A percentile compares a stretch with the other conserved stretches of the same genome.
Conservation (phyloP, 2,113 vertebrate species). For the Orcinus orca region DNA sequence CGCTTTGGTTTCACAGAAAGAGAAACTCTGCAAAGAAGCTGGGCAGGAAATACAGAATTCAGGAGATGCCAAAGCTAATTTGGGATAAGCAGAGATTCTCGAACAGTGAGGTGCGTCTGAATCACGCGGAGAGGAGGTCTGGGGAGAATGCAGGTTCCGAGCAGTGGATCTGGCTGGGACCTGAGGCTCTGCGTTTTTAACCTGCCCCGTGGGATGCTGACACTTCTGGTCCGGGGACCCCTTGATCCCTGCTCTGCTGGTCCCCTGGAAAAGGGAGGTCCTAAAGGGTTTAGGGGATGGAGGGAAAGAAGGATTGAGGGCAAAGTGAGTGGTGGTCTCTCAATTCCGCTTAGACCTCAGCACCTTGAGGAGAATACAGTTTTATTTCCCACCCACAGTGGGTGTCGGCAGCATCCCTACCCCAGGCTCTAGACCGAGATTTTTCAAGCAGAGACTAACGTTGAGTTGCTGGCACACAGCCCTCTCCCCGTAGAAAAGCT, state of each 20-base stretch:
- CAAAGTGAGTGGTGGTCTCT: not conserved
- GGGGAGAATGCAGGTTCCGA: not conserved
- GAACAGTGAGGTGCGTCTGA: not conserved
- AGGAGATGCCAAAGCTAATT: not conserved
- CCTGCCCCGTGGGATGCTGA: too few relatives aligned
- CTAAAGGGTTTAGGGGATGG: not conserved
- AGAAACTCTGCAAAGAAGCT: not conserved
- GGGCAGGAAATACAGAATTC: too few relatives aligned
- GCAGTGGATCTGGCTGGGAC: fast-evolving
- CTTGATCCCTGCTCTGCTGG: too few relatives aligned
- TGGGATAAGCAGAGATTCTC: not conserved
- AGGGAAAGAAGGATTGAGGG: not conserved
- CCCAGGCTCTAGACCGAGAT: not conserved
- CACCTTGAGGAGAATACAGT: not conserved
- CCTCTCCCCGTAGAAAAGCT: too few relatives aligned
- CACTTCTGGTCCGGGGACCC: too few relatives aligned
- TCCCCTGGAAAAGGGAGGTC: not conserved
- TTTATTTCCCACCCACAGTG: not conserved
- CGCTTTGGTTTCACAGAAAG: fast-evolving
- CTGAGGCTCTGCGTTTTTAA: not conserved
- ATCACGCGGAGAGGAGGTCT: fast-evolving
- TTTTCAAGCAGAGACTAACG: not conserved
- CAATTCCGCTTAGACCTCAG: not conserved
- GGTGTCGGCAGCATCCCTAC: too few relatives aligned
- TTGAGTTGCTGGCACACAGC: not conserved